Evolutionary conservation across 2,888 invertebrate genomes (phyloP), one percentile per base, ranked within the genome.

Genomic region (Oscheius sp.): DNA sequence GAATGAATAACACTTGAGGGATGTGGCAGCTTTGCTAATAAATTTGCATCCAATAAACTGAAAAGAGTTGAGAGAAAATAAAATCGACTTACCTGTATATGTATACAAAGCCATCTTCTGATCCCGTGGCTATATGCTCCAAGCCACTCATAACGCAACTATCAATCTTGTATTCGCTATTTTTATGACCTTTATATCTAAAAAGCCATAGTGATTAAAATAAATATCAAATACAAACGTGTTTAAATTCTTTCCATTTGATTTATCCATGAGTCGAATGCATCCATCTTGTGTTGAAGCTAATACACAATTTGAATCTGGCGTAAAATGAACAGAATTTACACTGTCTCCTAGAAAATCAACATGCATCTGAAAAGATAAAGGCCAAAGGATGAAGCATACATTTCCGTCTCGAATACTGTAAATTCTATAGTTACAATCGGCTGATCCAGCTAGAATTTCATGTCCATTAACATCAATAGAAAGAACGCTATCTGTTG

Each of bases 261-360:
- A 91, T 88, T 94, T 96, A 87, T 98, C 98, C 79, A 97, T 90
- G 58, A 98, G 89, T 84, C 92, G 91, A 0, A 97, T 89, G 0
- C 91, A 90, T 79, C 91, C 92, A 87, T 96, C 94, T 5, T 93
- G 91, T 79, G 94, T 93, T 79, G 94, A 93, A 0, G 92, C 90
- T 20, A 99, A 89, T 71, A 93, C 90, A 86, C 97, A 97, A 85
- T 96, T 96, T 0, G 93, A 93, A 87, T 99, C 98, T 79, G 92
- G 91, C 0, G 96, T 95, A 80, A 96, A 91, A 72, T 90, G 91
- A 0, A 93, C 92, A 85, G 91, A 92, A 0, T 94, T 94, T 1
- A 96, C 90, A 2, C 95, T 71, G 8, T 83, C 85, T 75, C 94
- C 94, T 63, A 95, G 90, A 86, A 92, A 93, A 88, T 97, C 96